phyloP scores from a whole-genome alignment of 2,888 invertebrate genomes.

The Eupithecia subumbrata region DNA sequence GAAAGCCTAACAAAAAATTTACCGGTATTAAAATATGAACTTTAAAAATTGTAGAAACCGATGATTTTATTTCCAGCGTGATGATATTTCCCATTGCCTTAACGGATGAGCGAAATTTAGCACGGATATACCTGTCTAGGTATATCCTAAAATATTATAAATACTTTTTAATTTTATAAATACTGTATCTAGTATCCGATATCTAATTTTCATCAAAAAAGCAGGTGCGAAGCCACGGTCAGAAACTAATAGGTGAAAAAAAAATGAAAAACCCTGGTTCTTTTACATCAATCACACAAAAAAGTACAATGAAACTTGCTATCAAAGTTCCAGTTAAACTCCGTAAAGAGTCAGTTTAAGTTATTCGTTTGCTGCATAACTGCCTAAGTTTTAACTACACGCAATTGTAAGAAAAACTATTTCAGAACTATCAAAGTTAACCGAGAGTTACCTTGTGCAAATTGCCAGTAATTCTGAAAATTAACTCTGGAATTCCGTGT shows the following conservation, averaged over 20 bases:
- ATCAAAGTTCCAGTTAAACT: slow-evolving; percentile 28
- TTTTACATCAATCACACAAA: slow-evolving; percentile 19
- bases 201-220: background rate
- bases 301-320: slow-evolving; percentile 23
- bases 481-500: slow-evolving; percentile 63
- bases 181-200: no score
- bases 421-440: slow-evolving; percentile 66
- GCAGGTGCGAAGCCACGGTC: background rate
- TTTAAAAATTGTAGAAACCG: no score
- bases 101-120: no score
- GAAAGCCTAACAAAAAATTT: no score
- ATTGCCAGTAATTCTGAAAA: slow-evolving; percentile 67
- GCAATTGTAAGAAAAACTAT: slow-evolving; percentile 66
- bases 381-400: slow-evolving; percentile 57
- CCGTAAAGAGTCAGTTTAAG: slow-evolving; percentile 42
- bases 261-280: background rate
- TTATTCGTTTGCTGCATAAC: slow-evolving; percentile 52
- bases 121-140: no score
- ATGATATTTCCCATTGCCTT: no score
- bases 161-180: no score
- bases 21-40: no score
- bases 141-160: no score
- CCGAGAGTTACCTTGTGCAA: slow-evolving; percentile 62
- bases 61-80: no score
- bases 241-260: background rate